Evolutionary conservation across 2,797 vertebrate species (phyloP).

Genomic region (Erethizon dorsatum): DNA sequence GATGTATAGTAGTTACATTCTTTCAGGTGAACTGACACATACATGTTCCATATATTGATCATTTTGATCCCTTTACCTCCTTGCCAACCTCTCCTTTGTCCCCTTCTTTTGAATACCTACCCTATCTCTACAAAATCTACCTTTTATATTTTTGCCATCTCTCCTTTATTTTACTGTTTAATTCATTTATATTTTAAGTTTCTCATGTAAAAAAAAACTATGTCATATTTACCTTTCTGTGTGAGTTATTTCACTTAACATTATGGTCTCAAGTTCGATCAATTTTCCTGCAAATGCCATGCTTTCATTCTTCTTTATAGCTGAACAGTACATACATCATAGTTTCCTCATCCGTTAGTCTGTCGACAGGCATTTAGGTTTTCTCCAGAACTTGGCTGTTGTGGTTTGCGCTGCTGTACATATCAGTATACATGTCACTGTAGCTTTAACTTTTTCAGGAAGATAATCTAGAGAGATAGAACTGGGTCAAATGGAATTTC

Average conservation of each 20-base stretch:
- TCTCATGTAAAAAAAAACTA: not conserved
- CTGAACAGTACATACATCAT: too few species aligned
- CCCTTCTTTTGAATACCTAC: not conserved
- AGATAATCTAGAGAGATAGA: not conserved
- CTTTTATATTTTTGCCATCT: not conserved
- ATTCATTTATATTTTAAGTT: not conserved
- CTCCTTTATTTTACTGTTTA: not conserved
- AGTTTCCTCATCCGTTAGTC: not conserved
- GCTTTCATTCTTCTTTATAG: not conserved
- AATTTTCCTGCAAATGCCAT: not conserved
- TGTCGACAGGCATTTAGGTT: not conserved
- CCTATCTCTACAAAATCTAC: not conserved
- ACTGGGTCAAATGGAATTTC: not conserved
- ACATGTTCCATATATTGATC: not conserved
- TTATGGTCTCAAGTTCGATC: not conserved
- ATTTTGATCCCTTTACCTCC: not conserved
- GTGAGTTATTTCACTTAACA: not conserved
- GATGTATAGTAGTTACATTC: not conserved
- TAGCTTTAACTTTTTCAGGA: not conserved
- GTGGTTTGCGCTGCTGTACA: not conserved
- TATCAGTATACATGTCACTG: not conserved
- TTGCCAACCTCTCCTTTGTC: not conserved
- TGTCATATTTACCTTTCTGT: not conserved
- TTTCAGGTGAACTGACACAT: not conserved
- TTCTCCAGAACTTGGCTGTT: not conserved